Evolutionary conservation across 1,140 invertebrate genomes (phyloP).

Genomic region (Charaxes varanes): DNA sequence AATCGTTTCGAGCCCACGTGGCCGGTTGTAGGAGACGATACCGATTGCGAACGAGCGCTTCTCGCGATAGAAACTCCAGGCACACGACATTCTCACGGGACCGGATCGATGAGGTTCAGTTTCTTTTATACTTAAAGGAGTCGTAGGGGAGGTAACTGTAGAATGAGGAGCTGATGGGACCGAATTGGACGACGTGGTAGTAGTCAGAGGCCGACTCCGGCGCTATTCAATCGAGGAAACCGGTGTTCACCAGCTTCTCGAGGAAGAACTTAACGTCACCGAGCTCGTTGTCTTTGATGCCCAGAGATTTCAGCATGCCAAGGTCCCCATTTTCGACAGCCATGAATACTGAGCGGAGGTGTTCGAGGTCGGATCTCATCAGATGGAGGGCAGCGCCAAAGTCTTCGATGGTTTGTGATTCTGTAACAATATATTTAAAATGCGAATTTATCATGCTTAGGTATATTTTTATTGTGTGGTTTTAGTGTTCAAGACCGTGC

Average conservation of each 20-base stretch:
- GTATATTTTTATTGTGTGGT: too few relatives aligned
- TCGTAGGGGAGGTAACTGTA: conserved; percentile 76
- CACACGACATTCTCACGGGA: conserved; percentile 38
- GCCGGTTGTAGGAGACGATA: conserved; percentile 51
- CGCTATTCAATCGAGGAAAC: conserved; percentile 93
- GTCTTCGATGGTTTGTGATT: conserved; percentile 97
- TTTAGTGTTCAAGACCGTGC: too few relatives aligned
- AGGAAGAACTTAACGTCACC: conserved; percentile 98
- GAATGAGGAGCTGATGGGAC: conserved; percentile 76
- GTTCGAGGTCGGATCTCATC: conserved; percentile 91
- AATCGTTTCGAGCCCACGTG: conserved; percentile 43
- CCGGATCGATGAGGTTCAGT: conserved; percentile 31
- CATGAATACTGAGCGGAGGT: conserved; percentile 95
- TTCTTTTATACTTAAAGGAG: conserved; percentile 52
- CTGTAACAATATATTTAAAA: too few relatives aligned
- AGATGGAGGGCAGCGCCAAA: conserved; percentile 91
- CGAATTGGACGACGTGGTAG: conserved; percentile 76
- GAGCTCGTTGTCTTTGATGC: conserved; percentile 95
- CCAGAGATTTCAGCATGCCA: conserved; percentile 93
- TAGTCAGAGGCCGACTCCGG: conserved; percentile 79
- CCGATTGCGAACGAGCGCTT: conserved; percentile 19
- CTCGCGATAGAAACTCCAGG: conserved; percentile 20
- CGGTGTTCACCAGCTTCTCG: conserved; percentile 96
- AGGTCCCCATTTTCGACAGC: conserved; percentile 97
- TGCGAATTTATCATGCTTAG: too few relatives aligned